Conservation (phyloP, 2,797 vertebrate species). For the Chelon labrosus region DNA sequence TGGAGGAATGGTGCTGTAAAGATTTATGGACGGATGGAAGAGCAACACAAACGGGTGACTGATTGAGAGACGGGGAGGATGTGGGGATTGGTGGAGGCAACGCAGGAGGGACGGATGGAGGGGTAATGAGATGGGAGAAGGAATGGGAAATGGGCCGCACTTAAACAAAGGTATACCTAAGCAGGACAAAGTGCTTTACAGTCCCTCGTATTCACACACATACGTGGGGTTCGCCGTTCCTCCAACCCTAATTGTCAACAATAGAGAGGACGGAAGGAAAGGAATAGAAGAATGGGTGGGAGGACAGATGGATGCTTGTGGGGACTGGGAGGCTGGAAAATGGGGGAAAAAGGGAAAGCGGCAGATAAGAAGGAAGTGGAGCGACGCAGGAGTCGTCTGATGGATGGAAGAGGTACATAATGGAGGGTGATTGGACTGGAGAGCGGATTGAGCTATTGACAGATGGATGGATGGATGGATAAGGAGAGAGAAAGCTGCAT, state of each 20-base stretch:
- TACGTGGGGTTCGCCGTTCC: background rate
- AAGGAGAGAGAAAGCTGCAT: background rate
- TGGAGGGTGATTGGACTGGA: background rate
- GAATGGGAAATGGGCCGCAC: background rate
- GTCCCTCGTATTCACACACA: too few relatives aligned
- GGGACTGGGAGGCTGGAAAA: background rate
- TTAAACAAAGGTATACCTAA: background rate
- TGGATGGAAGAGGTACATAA: conserved; percentile 11
- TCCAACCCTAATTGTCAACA: too few relatives aligned
- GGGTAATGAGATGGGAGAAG: conserved; percentile 16
- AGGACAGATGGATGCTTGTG: conserved; percentile 6
- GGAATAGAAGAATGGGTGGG: background rate
- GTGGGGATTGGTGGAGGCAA: background rate
- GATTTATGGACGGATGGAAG: conserved; percentile 25
- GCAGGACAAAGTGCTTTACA: background rate
- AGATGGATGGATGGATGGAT: background rate
- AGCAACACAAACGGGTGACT: conserved; percentile 33
- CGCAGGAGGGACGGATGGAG: background rate
- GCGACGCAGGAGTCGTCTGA: conserved; percentile 2
- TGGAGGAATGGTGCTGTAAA: background rate
- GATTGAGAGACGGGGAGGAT: conserved; percentile 22
- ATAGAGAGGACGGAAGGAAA: background rate
- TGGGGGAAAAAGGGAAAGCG: background rate
- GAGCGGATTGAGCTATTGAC: conserved; percentile 4
- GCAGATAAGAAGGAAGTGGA: background rate